Base-by-base conservation (phyloP, 2,797 vertebrate genomes). In the Urophycis tenuis region DNA sequence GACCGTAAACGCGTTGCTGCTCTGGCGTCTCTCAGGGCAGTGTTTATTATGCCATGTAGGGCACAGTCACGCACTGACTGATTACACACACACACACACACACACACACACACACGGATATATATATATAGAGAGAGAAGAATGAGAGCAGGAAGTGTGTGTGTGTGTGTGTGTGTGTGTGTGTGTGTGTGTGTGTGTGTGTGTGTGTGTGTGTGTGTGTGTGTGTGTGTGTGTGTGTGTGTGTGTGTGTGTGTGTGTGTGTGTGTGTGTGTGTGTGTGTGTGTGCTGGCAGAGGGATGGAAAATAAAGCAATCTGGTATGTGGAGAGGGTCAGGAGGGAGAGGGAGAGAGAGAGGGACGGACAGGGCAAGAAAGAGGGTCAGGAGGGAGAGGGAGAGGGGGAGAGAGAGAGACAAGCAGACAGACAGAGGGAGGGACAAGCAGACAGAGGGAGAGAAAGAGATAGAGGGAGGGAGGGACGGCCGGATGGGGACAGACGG, bases 91-190 rank as follows among this genome's bases (percentile, higher is more conserved):
- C 45, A 53, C 45, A 53, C 19, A 22, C 45, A 53, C 45, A 22
- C 45, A 53, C 45, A 53, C 45, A 22, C 45, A 53, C 45, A 53
- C 45, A 53, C 45, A 53, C 45, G n/a, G n/a, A n/a, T n/a, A n/a
- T n/a, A 53, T 19, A 53, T 6, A 53, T 1, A 49, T 5, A 6
- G 3, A 19, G 3, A 11, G 15, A 12, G 36, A 39, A 39, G 36
- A 41, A 41, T 41, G 2, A 41, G 39, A 41, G 17, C 11, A 41
- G 12, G 39, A 41, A 41, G 77, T 64, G 70, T 75, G 77, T 73
- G 71, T 77, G 79, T 80, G 36, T 71, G 30, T 74, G 74, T 73
- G 71, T 81, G 71, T 71, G 33, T 60, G 33, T 64, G 41, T 32
- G 41, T 73, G 29, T 49, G 22, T 69, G 45, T 64, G 33, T 71